Evolutionary conservation across 2,113 vertebrate species (phyloP), one percentile per base, ranked within the genome.

Genomic region (Nestor notabilis): DNA sequence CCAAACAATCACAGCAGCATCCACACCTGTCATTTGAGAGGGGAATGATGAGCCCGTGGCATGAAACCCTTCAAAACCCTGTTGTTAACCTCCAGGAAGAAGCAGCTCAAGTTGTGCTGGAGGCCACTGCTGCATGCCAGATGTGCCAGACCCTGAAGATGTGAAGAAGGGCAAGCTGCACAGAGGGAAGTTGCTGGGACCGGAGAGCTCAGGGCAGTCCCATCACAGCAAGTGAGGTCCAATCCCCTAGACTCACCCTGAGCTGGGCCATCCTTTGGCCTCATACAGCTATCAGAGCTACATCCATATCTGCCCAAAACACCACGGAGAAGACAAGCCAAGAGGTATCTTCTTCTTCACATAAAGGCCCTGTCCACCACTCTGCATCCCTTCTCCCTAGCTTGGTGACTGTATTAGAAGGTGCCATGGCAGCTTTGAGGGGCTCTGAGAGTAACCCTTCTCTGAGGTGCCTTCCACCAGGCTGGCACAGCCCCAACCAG

Each of bases 161-260:
- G 13, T 33, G 43, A 6, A 75, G 58, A 56, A 35, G 13, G 11
- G 11, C 33, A 52, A 37, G 29, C 39, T 64, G 63, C 43, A 49
- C 35, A 25, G 29, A 44, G 49, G 33, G 35, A 64, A 72, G 49
- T 16, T 10, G 20, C 27, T 77, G 23, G 19, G 35, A 12, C 46
- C 19, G 23, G 33, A 66, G 16, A 50, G 11, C 29, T 21, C 3
- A 1, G 39, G 39, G 5, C 17, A 43, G 37, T 12, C 5, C 21
- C 60, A 35, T 6, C 13, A 2, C 35, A 21, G 20, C 0, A 1
- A 58, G 35, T 0, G 2, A 77, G 25, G 44, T 33, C 47, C 31
- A 33, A 44, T 55, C 10, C 72, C 63, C 28, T 11, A 31, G 31
- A 10, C 2, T 49, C 12, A 17, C n/a, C 27, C 33, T 10, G 20